Percentiles rank a stretch among this genome's conserved stretches.
Evolutionary conservation across 2,113 vertebrate species (phyloP).

Genomic region (Hippolais icterina): DNA sequence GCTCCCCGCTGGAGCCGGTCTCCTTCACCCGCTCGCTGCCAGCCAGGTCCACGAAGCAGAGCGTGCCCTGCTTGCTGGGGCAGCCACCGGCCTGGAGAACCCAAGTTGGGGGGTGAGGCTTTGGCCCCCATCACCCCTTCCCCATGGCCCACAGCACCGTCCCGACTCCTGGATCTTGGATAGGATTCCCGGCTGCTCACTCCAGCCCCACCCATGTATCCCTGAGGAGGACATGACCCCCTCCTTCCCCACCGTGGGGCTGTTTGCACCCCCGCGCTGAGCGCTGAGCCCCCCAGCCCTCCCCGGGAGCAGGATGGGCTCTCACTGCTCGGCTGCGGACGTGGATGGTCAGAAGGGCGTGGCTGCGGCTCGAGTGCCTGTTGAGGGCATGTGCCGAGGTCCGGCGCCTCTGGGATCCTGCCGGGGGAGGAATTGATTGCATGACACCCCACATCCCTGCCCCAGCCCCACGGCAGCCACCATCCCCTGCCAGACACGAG

Average conservation of each 20-base stretch:
- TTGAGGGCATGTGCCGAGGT: slow-evolving; percentile 75
- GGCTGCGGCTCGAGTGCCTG: slow-evolving; percentile 78
- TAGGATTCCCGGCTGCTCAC: not conserved
- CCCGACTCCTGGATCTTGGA: not conserved
- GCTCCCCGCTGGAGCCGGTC: slow-evolving; percentile 65
- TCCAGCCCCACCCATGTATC: not conserved
- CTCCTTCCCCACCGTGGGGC: too few relatives aligned
- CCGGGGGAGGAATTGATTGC: not conserved
- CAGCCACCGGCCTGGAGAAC: not conserved
- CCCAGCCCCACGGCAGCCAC: not conserved
- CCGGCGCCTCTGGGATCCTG: slow-evolving; percentile 72
- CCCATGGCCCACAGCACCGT: rapidly evolving
- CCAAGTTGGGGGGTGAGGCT: rapidly evolving
- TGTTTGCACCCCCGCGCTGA: not conserved
- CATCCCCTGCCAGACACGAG: not conserved
- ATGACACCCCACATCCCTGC: rapidly evolving
- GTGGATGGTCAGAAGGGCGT: slow-evolving; percentile 73
- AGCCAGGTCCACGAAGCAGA: slow-evolving; percentile 78
- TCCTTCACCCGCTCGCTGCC: slow-evolving; percentile 77
- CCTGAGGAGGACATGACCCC: not conserved
- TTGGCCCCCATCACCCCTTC: not conserved
- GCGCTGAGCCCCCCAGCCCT: not conserved
- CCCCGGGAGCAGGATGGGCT: rapidly evolving
- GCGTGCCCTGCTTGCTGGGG: slow-evolving; percentile 54
- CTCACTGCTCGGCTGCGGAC: slow-evolving; percentile 63